These are phyloP conservation scores for Yponomeuta plumbellus DNA, from an alignment of 2,888 invertebrate species.

Conservation along the genomic window DNA sequence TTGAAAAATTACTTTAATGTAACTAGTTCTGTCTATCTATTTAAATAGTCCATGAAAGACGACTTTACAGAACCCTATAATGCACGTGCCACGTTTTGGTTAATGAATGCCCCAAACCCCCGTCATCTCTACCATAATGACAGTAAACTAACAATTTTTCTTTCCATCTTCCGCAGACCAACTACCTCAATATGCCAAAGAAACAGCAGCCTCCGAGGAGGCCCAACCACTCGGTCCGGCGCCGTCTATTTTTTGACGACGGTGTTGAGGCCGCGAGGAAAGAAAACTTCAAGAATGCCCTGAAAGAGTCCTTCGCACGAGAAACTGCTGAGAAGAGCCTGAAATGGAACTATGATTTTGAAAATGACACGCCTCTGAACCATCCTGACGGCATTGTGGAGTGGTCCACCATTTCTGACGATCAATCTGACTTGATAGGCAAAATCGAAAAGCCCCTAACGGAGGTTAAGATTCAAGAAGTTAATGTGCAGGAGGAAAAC, in stretches of 20 bases:
- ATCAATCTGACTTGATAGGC: conserved; percentile 36
- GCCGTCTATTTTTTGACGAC: conserved; percentile 52
- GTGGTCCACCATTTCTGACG: conserved; percentile 21
- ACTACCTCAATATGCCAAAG: conserved; percentile 40
- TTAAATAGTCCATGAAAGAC: no score
- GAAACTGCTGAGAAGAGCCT: conserved; percentile 42
- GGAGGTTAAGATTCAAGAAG: neutral
- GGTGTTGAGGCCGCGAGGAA: conserved; percentile 40
- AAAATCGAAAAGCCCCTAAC: neutral
- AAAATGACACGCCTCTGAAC: conserved; percentile 53
- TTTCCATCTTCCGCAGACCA: conserved; percentile 38
- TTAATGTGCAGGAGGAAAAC: conserved; percentile 31
- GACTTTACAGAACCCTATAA: no score
- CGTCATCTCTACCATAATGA: no score
- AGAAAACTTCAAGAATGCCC: conserved; percentile 44
- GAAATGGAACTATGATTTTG: conserved; percentile 77
- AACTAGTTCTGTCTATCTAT: no score
- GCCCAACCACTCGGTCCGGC: conserved; percentile 43
- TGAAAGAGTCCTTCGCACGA: conserved; percentile 38
- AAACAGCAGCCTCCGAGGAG: conserved; percentile 33
- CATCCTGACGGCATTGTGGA: conserved; percentile 69
- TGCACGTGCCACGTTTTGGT: no score
- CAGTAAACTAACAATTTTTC: conserved; percentile 16
- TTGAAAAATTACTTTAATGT: no score
- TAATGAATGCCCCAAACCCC: no score